These are phyloP conservation scores for Salticus scenicus DNA, from an alignment of 2,888 invertebrate genomes.

Conservation along the genomic window DNA sequence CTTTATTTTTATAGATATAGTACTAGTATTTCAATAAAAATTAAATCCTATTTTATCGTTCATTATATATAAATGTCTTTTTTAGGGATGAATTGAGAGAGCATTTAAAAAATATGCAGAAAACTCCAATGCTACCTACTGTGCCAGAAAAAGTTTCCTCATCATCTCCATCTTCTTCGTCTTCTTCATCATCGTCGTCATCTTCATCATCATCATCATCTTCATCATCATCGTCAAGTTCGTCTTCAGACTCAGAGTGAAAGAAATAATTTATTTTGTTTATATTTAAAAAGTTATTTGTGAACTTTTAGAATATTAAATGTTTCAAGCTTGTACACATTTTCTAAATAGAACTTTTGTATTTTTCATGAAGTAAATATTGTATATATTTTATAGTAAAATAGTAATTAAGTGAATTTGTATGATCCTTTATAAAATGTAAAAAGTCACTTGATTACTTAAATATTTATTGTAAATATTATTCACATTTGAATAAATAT, in stretches of 20 bases:
- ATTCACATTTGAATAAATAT: too few species aligned
- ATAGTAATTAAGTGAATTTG: neutral
- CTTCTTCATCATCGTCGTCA: slow-evolving; percentile 40
- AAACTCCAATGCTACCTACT: slow-evolving; percentile 71
- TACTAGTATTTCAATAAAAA: too few species aligned
- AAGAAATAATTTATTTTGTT: neutral
- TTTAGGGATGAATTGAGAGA: slow-evolving; percentile 87
- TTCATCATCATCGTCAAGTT: slow-evolving; percentile 12
- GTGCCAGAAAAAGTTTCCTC: slow-evolving; percentile 59
- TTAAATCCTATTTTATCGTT: neutral
- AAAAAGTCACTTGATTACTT: too few species aligned
- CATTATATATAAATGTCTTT: slow-evolving; percentile 70
- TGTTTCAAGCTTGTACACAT: neutral
- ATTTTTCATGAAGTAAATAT: neutral
- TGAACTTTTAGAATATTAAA: neutral
- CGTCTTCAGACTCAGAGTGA: slow-evolving; percentile 30
- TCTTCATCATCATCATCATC: slow-evolving; percentile 11
- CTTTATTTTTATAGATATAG: neutral
- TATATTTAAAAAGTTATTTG: neutral
- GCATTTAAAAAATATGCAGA: slow-evolving; percentile 87
- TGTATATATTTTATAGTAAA: neutral
- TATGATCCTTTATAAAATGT: too few species aligned
- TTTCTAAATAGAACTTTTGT: neutral
- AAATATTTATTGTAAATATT: too few species aligned
- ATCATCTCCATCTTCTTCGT: slow-evolving; percentile 22